Evolutionary conservation across 92 coral and sea anemone genomes (phyloP).

Genomic region (Scolanthus callimorphus): DNA sequence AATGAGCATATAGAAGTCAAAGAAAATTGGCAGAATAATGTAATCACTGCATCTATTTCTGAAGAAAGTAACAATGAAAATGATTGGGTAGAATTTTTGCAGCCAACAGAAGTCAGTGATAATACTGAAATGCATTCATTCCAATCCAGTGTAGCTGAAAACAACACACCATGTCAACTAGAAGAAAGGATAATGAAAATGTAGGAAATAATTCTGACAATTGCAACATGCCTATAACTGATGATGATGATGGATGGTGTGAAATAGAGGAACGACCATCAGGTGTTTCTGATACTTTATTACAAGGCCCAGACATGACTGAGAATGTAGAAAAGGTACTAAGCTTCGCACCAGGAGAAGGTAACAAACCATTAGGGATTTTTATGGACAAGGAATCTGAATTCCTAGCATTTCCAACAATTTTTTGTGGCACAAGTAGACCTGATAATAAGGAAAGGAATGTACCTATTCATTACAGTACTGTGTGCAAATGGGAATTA

Average conservation of each 20-base stretch:
- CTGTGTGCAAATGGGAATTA: constrained; percentile 59
- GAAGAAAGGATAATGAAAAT: background rate
- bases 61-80: constrained; percentile 4
- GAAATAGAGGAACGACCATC: constrained; percentile 59
- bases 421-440: constrained; percentile 63
- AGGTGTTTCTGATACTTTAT: constrained; percentile 57
- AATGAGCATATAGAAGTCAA: constrained; percentile 53
- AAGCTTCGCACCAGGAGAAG: constrained; percentile 72
- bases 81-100: constrained; percentile 37
- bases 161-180: background rate
- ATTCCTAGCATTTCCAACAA: constrained; percentile 56
- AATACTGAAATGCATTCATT: background rate
- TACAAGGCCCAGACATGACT: too few relatives aligned
- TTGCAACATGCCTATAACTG: constrained; percentile 8
- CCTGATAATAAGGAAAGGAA: constrained; percentile 51
- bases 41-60: constrained; percentile 10
- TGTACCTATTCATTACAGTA: constrained; percentile 54
- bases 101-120: background rate
- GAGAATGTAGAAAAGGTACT: too few relatives aligned
- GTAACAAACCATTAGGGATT: constrained; percentile 60
- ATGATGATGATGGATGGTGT: constrained; percentile 63
- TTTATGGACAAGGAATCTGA: constrained; percentile 49
- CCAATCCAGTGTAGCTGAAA: constrained; percentile 5
- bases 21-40: constrained; percentile 34
- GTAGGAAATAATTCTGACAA: constrained; percentile 1